Conservation (phyloP, 30 jellyfish, hydroid and myxozoan species). For the Aurelia aurita region DNA sequence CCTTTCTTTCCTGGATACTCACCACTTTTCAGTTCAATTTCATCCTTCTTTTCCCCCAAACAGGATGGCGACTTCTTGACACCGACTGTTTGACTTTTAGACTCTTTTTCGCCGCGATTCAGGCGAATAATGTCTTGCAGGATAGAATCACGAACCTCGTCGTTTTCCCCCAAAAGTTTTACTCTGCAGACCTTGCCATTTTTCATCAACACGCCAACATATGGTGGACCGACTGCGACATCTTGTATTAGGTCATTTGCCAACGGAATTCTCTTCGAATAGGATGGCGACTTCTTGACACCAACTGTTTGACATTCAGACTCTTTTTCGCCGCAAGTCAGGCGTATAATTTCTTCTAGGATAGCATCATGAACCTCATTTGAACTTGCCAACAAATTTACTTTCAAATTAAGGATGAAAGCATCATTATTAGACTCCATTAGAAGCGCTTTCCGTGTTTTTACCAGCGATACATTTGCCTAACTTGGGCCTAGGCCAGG, state of each 20-base stretch:
- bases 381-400: constrained; percentile 9
- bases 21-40: background rate
- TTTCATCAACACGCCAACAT: constrained; percentile 34
- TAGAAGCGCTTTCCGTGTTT: background rate
- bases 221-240: constrained; percentile 64
- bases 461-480: background rate
- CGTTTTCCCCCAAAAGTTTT: background rate
- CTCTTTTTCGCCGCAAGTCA: background rate
- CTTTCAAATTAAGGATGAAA: constrained; percentile 12
- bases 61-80: too few species aligned
- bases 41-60: background rate
- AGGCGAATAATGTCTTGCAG: background rate
- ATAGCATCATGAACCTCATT: constrained; percentile 46
- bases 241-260: constrained; percentile 4
- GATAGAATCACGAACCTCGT: background rate
- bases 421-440: constrained; percentile 40
- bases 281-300: constrained; percentile 2
- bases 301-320: background rate
- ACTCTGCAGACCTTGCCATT: constrained; percentile 64
- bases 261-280: constrained; percentile 21
- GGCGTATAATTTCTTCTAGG: constrained; percentile 36
- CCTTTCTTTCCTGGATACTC: too few species aligned
- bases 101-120: too few species aligned
- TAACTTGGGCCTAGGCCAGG: constrained; percentile 8
- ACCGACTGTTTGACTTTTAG: too few species aligned